Evolutionary conservation across 2,888 invertebrate species (phyloP).

Genomic region (Cryptops parisi): DNA sequence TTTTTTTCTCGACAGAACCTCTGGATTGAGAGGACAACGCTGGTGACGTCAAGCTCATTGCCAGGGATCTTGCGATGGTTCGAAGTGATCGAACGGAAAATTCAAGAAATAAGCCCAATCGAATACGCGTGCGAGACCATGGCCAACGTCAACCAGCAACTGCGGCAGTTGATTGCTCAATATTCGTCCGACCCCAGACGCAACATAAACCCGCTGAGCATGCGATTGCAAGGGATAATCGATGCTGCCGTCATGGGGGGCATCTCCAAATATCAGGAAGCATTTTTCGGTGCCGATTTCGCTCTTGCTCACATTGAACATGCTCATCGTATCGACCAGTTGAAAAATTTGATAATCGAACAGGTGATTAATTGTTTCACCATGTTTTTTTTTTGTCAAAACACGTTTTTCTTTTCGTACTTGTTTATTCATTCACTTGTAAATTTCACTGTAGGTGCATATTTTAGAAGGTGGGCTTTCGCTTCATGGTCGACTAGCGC

Average conservation of each 20-base stretch:
- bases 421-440: neutral
- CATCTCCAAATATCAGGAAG: constrained; percentile 86
- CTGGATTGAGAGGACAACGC: constrained; percentile 83
- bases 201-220: constrained; percentile 81
- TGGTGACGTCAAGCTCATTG: constrained; percentile 64
- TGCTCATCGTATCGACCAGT: constrained; percentile 25
- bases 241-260: constrained; percentile 95
- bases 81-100: constrained; percentile 60
- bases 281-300: constrained; percentile 76
- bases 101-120: constrained; percentile 66
- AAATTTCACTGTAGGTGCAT: constrained; percentile 26
- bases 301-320: constrained; percentile 39
- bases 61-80: constrained; percentile 92
- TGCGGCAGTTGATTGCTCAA: constrained; percentile 61
- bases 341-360: constrained; percentile 29
- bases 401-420: too few species aligned
- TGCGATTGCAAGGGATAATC: constrained; percentile 82
- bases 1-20: constrained; percentile 46
- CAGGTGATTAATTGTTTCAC: constrained; percentile 20
- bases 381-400: neutral
- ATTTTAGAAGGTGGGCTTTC: constrained; percentile 64
- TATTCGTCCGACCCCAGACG: constrained; percentile 65
- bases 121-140: constrained; percentile 89
- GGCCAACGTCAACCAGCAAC: constrained; percentile 72
- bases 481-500: constrained; percentile 71